A percentile compares a stretch with the other conserved stretches of the same genome.
phyloP scores from a whole-genome alignment of 2,797 vertebrate species.

The Scarus forsteni region DNA sequence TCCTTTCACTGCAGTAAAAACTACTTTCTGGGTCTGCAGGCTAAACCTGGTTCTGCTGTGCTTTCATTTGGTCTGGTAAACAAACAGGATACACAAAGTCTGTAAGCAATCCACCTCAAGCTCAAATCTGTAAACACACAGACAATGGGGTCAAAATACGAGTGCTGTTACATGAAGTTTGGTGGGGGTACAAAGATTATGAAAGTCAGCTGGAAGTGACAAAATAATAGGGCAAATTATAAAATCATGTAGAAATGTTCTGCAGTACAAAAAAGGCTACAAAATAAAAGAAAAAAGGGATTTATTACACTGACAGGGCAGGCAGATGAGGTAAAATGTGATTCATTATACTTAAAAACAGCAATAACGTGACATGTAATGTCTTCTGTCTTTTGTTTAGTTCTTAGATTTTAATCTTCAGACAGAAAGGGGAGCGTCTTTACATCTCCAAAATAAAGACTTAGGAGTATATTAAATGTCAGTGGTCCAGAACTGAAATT shows the following conservation, averaged over 20 bases:
- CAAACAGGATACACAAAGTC: slow-evolving; percentile 33
- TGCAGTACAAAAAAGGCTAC: neutral
- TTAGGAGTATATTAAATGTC: slow-evolving; percentile 66
- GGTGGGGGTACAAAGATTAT: slow-evolving; percentile 41
- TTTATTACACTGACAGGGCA: slow-evolving; percentile 45
- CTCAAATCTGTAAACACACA: slow-evolving; percentile 62
- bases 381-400: slow-evolving; percentile 44
- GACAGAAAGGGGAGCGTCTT: slow-evolving; percentile 43
- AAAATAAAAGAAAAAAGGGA: slow-evolving; percentile 15
- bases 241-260: slow-evolving; percentile 10
- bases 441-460: slow-evolving; percentile 64
- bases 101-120: slow-evolving; percentile 55
- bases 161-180: slow-evolving; percentile 31
- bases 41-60: neutral
- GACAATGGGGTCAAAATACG: slow-evolving; percentile 41
- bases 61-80: slow-evolving; percentile 8
- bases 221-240: neutral
- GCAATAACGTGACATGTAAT: slow-evolving; percentile 41
- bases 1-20: slow-evolving; percentile 24
- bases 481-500: slow-evolving; percentile 53
- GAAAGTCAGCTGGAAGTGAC: slow-evolving; percentile 30
- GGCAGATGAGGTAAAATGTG: slow-evolving; percentile 44
- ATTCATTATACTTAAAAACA: slow-evolving; percentile 16
- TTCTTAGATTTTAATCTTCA: slow-evolving; percentile 50
- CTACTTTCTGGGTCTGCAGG: slow-evolving; percentile 35